A percentile compares a stretch with the other conserved stretches of the same genome.
Conservation (phyloP, 2,797 vertebrate species). For the Streptopelia turtur region DNA sequence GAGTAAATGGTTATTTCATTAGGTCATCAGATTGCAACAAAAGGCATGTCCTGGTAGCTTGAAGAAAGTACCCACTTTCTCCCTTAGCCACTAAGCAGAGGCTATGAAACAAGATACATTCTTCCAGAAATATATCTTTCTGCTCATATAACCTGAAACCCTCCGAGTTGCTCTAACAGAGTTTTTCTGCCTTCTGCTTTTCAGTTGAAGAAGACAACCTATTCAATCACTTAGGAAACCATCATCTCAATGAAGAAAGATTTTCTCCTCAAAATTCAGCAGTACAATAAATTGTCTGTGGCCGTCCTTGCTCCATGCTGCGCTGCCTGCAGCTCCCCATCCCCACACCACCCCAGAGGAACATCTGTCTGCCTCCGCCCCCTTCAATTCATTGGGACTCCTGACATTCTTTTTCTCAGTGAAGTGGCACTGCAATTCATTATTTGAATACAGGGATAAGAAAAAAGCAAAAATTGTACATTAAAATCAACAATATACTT, state of each 20-base stretch:
- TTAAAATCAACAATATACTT: background rate
- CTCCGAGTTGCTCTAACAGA: background rate
- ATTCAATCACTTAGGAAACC: background rate
- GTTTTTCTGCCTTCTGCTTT: background rate
- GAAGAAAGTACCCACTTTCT: background rate
- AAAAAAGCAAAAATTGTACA: background rate
- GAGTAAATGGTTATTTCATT: background rate
- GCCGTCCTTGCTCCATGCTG: rapidly evolving
- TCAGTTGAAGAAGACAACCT: background rate
- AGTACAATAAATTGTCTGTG: background rate
- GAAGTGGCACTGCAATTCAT: background rate
- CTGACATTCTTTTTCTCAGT: background rate
- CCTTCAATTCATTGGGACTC: background rate
- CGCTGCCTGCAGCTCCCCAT: rapidly evolving
- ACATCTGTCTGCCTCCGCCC: background rate
- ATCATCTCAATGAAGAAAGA: background rate
- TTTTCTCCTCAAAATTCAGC: background rate
- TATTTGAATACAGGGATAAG: background rate
- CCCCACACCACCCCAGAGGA: background rate
- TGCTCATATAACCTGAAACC: background rate
- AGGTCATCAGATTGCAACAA: background rate
- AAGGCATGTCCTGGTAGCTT: background rate
- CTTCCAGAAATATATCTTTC: background rate
- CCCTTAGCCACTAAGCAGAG: background rate
- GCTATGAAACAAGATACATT: background rate